Evolutionary conservation across 2,113 vertebrate species (phyloP), one percentile per base, ranked within the genome.

Genomic region (Pseudois nayaur): DNA sequence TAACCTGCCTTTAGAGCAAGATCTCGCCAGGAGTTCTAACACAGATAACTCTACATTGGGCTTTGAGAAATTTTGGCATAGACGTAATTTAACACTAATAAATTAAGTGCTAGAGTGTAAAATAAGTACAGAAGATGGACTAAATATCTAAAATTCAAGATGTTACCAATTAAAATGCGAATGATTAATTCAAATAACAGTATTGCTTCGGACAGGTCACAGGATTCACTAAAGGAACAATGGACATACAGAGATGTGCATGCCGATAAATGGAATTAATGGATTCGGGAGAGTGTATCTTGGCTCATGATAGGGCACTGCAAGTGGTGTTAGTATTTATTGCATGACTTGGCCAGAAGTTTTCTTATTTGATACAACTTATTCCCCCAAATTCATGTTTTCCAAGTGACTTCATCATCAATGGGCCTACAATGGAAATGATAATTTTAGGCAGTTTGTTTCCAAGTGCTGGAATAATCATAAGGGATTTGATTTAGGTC

Each of bases 81-180:
- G 40, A 91, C 40, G 16, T 54, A 50, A 25, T 78, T 86, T 64
- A 64, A 27, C 83, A 64, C 16, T 21, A 57, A 94, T 86, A 82
- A 76, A 86, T 89, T 27, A 87, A 84, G n/a, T 36, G 11, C 62
- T 52, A 57, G 43, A 54, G 36, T 40, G 16, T 76, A 86, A 71
- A 85, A 76, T 23, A 94, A 84, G 33, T 13, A 85, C 16, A 31
- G 71, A 67, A 54, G 29, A 54, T 43, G 23, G 45, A 45, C 48
- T 60, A 87, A 89, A 31, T 67, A 31, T 29, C 90, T 87, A 92
- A 92, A 90, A 33, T 94, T 89, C 81, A 95, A 95, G 50, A 67
- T 48, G 6, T 89, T 76, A 27, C 19, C 71, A 97, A 82, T 50
- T 67, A 67, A 89, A 89, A 36, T 78, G n/a, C n/a, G 87, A 45